phyloP scores from a whole-genome alignment of 2,113 vertebrate genomes.

The Rhadina sibilatrix region DNA sequence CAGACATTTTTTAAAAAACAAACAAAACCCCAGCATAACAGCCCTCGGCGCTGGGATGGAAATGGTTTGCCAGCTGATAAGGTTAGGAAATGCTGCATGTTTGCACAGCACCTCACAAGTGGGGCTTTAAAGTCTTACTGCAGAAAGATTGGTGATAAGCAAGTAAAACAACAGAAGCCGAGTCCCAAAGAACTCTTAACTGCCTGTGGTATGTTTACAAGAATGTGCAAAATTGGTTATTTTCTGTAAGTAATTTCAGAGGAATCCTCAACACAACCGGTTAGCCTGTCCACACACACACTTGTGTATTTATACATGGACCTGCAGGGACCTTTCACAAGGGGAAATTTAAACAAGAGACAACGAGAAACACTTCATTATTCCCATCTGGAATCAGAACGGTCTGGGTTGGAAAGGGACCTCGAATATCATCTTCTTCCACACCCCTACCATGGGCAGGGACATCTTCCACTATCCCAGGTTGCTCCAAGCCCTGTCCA shows the following conservation, averaged over 20 bases:
- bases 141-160: neutral
- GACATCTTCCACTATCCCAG: neutral
- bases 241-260: neutral
- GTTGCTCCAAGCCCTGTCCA: neutral
- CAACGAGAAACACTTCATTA: neutral
- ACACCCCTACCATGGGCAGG: accelerated
- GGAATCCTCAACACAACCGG: neutral
- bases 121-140: neutral
- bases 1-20: neutral
- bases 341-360: neutral
- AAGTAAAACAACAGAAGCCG: neutral
- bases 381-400: neutral
- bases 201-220: neutral
- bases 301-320: accelerated
- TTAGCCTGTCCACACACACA: accelerated
- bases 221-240: neutral
- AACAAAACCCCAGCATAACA: neutral
- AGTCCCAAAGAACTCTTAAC: neutral
- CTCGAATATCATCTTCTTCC: neutral
- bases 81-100: neutral
- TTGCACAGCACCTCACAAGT: neutral
- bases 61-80: neutral
- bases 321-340: no score
- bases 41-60: neutral
- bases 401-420: neutral